Base-by-base conservation (phyloP, 2,797 vertebrate species). In the Gymnoscopelus braueri region DNA sequence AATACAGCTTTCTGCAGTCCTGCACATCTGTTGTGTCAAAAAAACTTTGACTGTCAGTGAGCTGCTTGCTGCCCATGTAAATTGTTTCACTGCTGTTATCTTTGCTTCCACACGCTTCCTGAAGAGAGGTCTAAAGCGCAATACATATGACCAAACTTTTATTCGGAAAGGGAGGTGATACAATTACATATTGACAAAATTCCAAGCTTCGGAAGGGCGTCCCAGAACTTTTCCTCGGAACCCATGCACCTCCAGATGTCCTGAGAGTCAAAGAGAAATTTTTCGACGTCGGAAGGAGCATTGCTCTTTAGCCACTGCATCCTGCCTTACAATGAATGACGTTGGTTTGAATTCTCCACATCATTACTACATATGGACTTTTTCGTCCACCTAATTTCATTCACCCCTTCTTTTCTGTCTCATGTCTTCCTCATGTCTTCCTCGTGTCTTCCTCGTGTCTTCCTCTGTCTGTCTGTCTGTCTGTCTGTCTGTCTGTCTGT, bases 91-190 rank as follows among this genome's bases (percentile, higher is more conserved):
- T 3, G 32, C 67, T 50, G 63, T 62, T 88, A 90, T 89, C 88
- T 70, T 64, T 52, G 65, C 77, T 47, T 60, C 51, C 80, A 85
- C 75, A 24, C 61, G 78, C 75, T 88, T 91, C 86, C 86, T 87
- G 79, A 67, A 13, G 44, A 50, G 71, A 65, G 50, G 60, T 29
- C 26, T 1, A 29, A 29, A 29, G 26, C 26, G 26, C 26, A 29
- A 29, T 29, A 29, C 26, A 29, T 29, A 29, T 4, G 26, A 29
- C 26, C 26, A 29, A 29, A 29, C 26, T 29, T 29, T 29, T 29
- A 3, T 29, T 3, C 26, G 3, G 26, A 29, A 29, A 29, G 2
- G 26, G 26, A 29, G 26, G 26, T 29, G 26, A 29, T 29, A 29
- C 3, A 29, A 29, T 2, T 29, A 29, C 26, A 29, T 29, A 29